Evolutionary conservation across 2,888 invertebrate species (phyloP).

Genomic region (Polyommatus icarus): DNA sequence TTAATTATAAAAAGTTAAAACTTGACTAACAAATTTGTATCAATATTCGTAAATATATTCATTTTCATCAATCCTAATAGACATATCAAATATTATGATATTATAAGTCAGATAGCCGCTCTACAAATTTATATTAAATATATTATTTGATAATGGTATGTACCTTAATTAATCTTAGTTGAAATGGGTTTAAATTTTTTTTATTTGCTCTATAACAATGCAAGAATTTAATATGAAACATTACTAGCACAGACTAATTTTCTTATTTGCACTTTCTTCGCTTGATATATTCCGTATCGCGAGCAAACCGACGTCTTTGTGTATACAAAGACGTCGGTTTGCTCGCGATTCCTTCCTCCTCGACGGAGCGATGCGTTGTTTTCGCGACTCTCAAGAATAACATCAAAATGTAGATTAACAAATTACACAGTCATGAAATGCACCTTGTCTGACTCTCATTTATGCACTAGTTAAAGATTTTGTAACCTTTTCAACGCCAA

Average conservation of each 20-base stretch:
- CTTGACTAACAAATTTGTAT: no score
- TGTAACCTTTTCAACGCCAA: background rate
- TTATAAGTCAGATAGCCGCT: no score
- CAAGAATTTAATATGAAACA: background rate
- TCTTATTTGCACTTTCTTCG: slow-evolving; percentile 22
- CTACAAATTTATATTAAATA: no score
- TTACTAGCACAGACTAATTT: slow-evolving; percentile 6
- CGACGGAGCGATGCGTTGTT: slow-evolving; percentile 38
- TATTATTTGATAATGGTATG: no score
- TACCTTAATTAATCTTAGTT: no score
- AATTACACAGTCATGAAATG: slow-evolving; percentile 48
- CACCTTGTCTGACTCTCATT: slow-evolving; percentile 36
- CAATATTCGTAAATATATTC: no score
- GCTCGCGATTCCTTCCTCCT: slow-evolving; percentile 8
- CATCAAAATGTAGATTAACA: slow-evolving; percentile 50
- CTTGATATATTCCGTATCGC: slow-evolving; percentile 29
- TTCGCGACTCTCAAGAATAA: slow-evolving; percentile 48
- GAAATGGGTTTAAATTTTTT: no score
- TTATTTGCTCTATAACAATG: background rate
- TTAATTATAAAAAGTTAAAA: no score
- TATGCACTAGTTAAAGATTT: slow-evolving; percentile 38
- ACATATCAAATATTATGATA: no score
- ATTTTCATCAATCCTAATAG: no score
- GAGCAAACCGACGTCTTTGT: no score
- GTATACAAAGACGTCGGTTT: slow-evolving; percentile 25